These are phyloP conservation scores for Leucoma salicis DNA, from an alignment of 2,888 invertebrate species.

Conservation along the genomic window DNA sequence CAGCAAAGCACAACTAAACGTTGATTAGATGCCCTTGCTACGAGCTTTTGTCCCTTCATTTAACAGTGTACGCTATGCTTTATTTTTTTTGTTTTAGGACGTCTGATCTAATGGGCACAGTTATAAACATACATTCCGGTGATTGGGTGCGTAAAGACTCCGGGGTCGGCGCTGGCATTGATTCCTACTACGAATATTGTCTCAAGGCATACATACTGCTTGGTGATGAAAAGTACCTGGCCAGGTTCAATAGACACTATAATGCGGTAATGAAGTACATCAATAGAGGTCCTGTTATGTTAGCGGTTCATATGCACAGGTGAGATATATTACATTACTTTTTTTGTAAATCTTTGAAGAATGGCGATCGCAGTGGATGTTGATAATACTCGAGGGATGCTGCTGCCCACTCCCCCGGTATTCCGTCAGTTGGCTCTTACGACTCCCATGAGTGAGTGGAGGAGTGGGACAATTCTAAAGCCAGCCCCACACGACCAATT, in stretches of 20 bases:
- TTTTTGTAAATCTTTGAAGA: too few relatives aligned
- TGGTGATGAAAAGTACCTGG: constrained; percentile 95
- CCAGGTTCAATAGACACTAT: constrained; percentile 97
- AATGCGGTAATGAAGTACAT: constrained; percentile 98
- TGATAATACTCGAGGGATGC: too few relatives aligned
- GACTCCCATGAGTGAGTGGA: too few relatives aligned
- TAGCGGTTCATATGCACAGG: constrained; percentile 98
- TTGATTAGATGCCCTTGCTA: too few relatives aligned
- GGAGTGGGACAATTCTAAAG: too few relatives aligned
- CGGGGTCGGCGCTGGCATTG: constrained; percentile 99
- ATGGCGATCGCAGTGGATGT: too few relatives aligned
- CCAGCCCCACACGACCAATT: too few relatives aligned
- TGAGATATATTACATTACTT: constrained; percentile 36
- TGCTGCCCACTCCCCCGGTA: too few relatives aligned
- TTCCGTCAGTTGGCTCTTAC: too few relatives aligned
- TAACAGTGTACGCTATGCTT: too few relatives aligned
- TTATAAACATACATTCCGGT: constrained; percentile 98
- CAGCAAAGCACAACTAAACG: too few relatives aligned
- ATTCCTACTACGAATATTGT: constrained; percentile 99
- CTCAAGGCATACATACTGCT: constrained; percentile 98
- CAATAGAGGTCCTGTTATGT: constrained; percentile 95
- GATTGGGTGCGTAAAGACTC: constrained; percentile 98
- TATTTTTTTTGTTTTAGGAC: constrained; percentile 46
- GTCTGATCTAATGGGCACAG: constrained; percentile 97
- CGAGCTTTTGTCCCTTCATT: too few relatives aligned